Conservation (phyloP, 1,140 invertebrate species). For the Micrasema minimum region DNA sequence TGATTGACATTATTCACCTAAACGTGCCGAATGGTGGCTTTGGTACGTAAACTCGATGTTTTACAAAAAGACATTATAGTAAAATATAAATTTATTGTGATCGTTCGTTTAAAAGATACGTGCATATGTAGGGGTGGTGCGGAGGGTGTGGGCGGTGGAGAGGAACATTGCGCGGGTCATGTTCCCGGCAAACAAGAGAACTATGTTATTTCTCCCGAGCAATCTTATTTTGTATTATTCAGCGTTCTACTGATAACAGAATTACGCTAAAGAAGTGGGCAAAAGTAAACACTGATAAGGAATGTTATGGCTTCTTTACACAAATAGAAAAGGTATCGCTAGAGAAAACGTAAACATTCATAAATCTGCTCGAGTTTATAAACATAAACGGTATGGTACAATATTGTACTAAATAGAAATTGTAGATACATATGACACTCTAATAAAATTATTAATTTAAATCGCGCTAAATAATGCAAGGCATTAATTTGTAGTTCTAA, state of each 20-base stretch:
- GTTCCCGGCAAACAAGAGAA: constrained; percentile 19
- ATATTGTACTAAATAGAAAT: too few species aligned
- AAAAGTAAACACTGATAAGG: not conserved
- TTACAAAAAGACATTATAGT: too few species aligned
- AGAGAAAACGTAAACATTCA: constrained; percentile 1
- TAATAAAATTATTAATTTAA: too few species aligned
- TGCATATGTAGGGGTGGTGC: not conserved
- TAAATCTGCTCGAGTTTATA: not conserved
- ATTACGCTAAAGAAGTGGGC: not conserved
- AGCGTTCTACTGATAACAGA: constrained; percentile 7
- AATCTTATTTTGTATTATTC: constrained; percentile 15
- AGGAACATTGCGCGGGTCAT: constrained; percentile 39
- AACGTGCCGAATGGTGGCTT: too few species aligned
- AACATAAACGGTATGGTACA: too few species aligned
- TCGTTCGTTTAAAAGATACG: too few species aligned
- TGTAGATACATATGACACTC: too few species aligned
- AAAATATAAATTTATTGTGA: too few species aligned
- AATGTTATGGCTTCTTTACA: constrained; percentile 10
- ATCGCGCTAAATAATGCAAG: too few species aligned
- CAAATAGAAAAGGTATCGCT: not conserved
- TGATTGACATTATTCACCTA: too few species aligned
- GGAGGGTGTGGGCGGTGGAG: not conserved
- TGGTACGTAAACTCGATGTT: too few species aligned
- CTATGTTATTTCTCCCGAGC: not conserved
- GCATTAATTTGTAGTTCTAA: too few species aligned